Percentiles rank a stretch among this genome's conserved stretches.
These are phyloP conservation scores for Meda fulgida DNA, from an alignment of 2,797 vertebrate species.

Conservation along the genomic window DNA sequence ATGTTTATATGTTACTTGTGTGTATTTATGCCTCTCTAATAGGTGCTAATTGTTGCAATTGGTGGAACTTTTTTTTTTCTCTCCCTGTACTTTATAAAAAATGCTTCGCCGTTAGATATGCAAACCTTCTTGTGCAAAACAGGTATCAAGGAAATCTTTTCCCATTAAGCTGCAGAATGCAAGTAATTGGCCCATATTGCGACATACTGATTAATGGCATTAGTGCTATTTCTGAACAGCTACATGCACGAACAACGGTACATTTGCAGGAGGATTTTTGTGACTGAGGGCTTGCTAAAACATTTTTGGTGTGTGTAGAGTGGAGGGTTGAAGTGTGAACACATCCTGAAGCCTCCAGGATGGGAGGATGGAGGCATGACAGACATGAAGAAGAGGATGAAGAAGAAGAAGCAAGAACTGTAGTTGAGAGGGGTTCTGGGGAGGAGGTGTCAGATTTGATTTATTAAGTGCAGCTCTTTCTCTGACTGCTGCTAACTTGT, in stretches of 20 bases:
- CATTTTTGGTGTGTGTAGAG: not conserved
- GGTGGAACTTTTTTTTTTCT: slow-evolving; percentile 62
- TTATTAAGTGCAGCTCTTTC: slow-evolving; percentile 85
- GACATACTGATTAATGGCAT: slow-evolving; percentile 62
- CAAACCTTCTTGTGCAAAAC: slow-evolving; percentile 67
- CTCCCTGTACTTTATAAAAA: slow-evolving; percentile 60
- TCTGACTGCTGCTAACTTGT: slow-evolving; percentile 75
- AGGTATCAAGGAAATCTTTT: slow-evolving; percentile 63
- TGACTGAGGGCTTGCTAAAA: slow-evolving; percentile 28
- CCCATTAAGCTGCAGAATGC: slow-evolving; percentile 65
- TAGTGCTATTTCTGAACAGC: slow-evolving; percentile 47
- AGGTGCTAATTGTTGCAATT: slow-evolving; percentile 70
- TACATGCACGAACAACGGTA: slow-evolving; percentile 25
- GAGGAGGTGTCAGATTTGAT: slow-evolving; percentile 89
- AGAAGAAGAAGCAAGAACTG: slow-evolving; percentile 67
- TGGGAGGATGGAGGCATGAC: not conserved
- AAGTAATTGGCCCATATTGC: slow-evolving; percentile 63
- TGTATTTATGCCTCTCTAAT: slow-evolving; percentile 60
- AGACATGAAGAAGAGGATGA: slow-evolving; percentile 57
- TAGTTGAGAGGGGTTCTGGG: slow-evolving; percentile 76
- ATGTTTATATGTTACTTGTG: slow-evolving; percentile 56
- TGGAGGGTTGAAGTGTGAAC: not conserved
- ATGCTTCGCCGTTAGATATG: slow-evolving; percentile 53
- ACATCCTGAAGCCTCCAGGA: slow-evolving; percentile 3
- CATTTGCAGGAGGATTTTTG: slow-evolving; percentile 30